These are phyloP conservation scores for Leptopilina drosophilae DNA, from an alignment of 2,888 invertebrate species.

Conservation along the genomic window DNA sequence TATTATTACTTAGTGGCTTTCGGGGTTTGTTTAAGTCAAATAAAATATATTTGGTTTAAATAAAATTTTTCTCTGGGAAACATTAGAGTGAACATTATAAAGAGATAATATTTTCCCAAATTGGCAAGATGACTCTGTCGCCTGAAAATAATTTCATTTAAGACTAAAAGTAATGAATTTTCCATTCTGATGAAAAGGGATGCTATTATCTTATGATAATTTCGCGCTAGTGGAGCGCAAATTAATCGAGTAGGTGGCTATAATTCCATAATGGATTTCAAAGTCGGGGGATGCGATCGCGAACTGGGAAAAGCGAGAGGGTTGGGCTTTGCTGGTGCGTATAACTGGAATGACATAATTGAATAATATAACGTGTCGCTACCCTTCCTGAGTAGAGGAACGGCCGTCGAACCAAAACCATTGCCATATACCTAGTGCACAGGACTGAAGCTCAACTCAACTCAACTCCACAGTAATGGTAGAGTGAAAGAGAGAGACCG, in stretches of 20 bases:
- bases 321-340: conserved; percentile 65
- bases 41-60: too few species aligned
- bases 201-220: conserved; percentile 75
- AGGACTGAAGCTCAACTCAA: conserved; percentile 55
- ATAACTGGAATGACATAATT: conserved; percentile 75
- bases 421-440: conserved; percentile 48
- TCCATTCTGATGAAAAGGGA: conserved; percentile 43
- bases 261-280: conserved; percentile 73
- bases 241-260: conserved; percentile 74
- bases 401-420: conserved; percentile 52
- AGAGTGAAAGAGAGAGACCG: conserved; percentile 39
- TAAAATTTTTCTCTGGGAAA: too few species aligned
- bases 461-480: conserved; percentile 65
- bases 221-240: conserved; percentile 67
- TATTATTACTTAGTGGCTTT: too few species aligned
- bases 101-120: too few species aligned
- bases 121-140: too few species aligned
- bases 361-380: conserved; percentile 74
- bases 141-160: too few species aligned
- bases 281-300: conserved; percentile 60
- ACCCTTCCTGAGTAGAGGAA: conserved; percentile 60
- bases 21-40: too few species aligned
- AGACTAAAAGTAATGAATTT: too few species aligned
- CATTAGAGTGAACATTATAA: too few species aligned
- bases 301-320: conserved; percentile 52